phyloP scores from a whole-genome alignment of 2,113 vertebrate species.

The Gymnarchus niloticus region DNA sequence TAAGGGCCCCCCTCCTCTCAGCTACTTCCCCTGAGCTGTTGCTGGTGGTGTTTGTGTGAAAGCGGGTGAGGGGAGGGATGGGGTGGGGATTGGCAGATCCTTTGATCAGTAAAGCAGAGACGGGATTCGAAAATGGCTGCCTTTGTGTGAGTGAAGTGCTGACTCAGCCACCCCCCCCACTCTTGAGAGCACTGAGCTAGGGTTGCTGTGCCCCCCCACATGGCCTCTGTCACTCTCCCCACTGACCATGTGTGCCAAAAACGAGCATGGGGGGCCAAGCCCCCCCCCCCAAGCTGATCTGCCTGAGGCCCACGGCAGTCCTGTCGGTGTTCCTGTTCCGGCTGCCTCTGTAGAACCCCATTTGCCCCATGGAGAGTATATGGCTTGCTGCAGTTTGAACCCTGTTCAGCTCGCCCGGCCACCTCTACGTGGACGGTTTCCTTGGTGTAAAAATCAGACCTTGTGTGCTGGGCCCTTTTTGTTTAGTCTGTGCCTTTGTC shows the following conservation, averaged over 20 bases:
- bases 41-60: constrained; percentile 36
- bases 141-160: constrained; percentile 70
- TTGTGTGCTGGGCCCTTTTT: not conserved
- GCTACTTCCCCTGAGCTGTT: constrained; percentile 16
- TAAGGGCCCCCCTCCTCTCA: constrained; percentile 64
- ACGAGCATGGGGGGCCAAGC: no score
- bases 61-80: constrained; percentile 35
- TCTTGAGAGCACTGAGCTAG: constrained; percentile 52
- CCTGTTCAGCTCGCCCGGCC: no score
- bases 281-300: not conserved
- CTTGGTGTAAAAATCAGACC: no score
- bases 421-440: no score
- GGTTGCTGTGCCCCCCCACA: constrained; percentile 36
- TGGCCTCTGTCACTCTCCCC: not conserved
- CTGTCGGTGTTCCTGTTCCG: no score
- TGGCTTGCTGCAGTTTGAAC: constrained; percentile 16
- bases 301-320: no score
- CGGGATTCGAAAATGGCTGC: constrained; percentile 76
- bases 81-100: constrained; percentile 66
- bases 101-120: constrained; percentile 91
- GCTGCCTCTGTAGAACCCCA: no score
- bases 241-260: no score
- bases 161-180: constrained; percentile 59
- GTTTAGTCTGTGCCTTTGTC: constrained; percentile 12
- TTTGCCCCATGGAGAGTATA: no score